phyloP scores from a whole-genome alignment of 2,888 invertebrate species.

The Epinotia brunnichana region DNA sequence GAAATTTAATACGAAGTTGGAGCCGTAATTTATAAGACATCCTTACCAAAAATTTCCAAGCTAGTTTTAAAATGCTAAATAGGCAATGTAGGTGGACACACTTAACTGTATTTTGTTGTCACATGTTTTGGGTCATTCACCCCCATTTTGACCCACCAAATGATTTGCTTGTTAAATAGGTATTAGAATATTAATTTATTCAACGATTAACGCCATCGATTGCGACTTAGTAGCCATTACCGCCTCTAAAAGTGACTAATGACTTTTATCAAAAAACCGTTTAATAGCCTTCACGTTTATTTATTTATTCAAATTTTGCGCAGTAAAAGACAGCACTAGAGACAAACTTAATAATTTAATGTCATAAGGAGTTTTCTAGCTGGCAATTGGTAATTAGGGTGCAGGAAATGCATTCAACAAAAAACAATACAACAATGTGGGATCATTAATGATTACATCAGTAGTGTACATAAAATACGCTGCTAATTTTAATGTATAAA shows the following conservation, averaged over 20 bases:
- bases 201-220: conserved; percentile 43
- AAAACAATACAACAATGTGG: too few species aligned
- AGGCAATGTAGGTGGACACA: conserved; percentile 46
- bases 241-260: not conserved
- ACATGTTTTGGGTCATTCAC: conserved; percentile 45
- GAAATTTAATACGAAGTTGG: conserved; percentile 39
- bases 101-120: conserved; percentile 43
- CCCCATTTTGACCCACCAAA: conserved; percentile 35
- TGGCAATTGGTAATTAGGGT: too few species aligned
- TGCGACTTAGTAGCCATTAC: not conserved
- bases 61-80: conserved; percentile 49
- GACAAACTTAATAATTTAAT: too few species aligned
- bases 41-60: conserved; percentile 48
- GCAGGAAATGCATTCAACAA: too few species aligned
- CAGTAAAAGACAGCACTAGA: too few species aligned
- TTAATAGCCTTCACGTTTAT: not conserved
- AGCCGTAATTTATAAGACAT: conserved; percentile 47
- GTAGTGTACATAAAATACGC: too few species aligned
- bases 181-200: conserved; percentile 53
- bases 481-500: too few species aligned
- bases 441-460: too few species aligned
- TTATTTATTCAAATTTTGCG: not conserved
- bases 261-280: not conserved
- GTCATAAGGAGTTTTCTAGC: too few species aligned
- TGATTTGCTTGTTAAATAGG: conserved; percentile 30